These are phyloP conservation scores for Parnassius apollo DNA, from an alignment of 2,888 invertebrate genomes.

Conservation along the genomic window DNA sequence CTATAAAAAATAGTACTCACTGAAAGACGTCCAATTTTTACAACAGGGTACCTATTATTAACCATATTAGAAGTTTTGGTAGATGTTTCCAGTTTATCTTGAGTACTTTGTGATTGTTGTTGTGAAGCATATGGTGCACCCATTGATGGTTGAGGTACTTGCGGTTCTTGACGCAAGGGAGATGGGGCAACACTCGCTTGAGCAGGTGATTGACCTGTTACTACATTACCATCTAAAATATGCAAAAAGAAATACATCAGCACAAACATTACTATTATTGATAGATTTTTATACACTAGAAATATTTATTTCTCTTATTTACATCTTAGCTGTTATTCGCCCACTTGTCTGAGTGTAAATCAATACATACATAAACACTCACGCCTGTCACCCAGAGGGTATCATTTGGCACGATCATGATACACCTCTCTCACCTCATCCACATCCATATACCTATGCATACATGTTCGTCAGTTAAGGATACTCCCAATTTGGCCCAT, in stretches of 20 bases:
- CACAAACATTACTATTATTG: background rate
- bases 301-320: too few relatives aligned
- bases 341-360: too few relatives aligned
- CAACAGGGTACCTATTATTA: conserved; percentile 71
- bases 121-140: conserved; percentile 66
- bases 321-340: too few relatives aligned
- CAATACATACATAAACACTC: too few relatives aligned
- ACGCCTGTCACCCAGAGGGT: too few relatives aligned
- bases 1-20: conserved; percentile 49
- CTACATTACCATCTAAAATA: conserved; percentile 63
- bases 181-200: conserved; percentile 83
- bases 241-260: conserved; percentile 23
- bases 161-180: conserved; percentile 74
- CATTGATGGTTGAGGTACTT: conserved; percentile 76
- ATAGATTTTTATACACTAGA: too few relatives aligned
- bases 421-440: too few relatives aligned
- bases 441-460: too few relatives aligned
- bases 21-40: conserved; percentile 74
- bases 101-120: conserved; percentile 41
- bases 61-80: conserved; percentile 50
- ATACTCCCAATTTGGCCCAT: too few relatives aligned
- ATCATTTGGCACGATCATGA: too few relatives aligned
- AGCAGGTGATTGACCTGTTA: conserved; percentile 81
- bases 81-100: conserved; percentile 59
- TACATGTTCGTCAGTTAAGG: too few relatives aligned